Base-by-base conservation (phyloP, 2,113 vertebrate genomes). In the Chloroceryle aenea region DNA sequence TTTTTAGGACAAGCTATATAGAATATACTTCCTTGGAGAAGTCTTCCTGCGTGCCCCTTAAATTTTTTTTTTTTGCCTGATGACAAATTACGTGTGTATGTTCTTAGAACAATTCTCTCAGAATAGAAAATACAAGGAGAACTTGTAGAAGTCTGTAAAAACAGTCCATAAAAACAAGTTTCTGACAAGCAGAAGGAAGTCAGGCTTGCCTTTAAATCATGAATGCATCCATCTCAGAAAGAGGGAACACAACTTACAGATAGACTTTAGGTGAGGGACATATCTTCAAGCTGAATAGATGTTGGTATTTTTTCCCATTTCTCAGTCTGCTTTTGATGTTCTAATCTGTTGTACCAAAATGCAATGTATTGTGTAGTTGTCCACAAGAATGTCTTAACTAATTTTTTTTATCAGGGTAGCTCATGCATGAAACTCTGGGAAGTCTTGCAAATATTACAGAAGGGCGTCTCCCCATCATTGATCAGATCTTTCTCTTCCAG, bases 231-330 rank as follows among this genome's bases (percentile, higher is more conserved):
- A 50, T 58, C 59, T 94, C 47, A 40, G 64, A 18, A 59, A 55
- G 92, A 81, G 7, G 20, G 10, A 66, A 48, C 52, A 38, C 7
- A 63, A n/a, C 22, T 76, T 91, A 9, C 61, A 76, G 53, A 59
- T 38, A 83, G 53, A 64, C 20, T 14, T 45, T 11, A 20, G 42
- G 14, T 8, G 12, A 43, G 16, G 14, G 79, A 88, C 40, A 27
- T 1, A 9, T 84, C 25, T 36, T 95, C 42, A 53, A 48, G 45
- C 48, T 85, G 64, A 89, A 93, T 92, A 81, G 27, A 26, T 36
- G 7, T 8, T 9, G 1, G 7, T 43, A n/a, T 21, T 29, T 22
- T 8, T 4, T 1, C 48, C 9, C 14, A 52, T 4, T n/a, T 58
- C 83, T 80, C 27, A 59, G 16, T 56, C 36, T 87, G 66, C 40